Evolutionary conservation across 2,888 invertebrate genomes (phyloP).

Genomic region (Monochamus alternatus): DNA sequence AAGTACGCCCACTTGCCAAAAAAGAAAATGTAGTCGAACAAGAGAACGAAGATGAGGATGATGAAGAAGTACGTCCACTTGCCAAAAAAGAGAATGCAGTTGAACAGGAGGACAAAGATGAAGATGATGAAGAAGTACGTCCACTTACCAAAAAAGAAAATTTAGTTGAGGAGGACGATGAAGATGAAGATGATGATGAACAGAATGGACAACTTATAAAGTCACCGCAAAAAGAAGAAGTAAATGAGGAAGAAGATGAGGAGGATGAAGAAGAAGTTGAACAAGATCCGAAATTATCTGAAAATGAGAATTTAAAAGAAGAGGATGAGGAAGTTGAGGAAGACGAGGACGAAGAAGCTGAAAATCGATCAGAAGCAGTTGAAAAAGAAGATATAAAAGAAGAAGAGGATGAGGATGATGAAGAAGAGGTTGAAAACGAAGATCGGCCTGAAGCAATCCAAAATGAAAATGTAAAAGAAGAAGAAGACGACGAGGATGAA

Average conservation of each 20-base stretch:
- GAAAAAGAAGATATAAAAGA: slow-evolving; percentile 45
- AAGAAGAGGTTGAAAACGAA: slow-evolving; percentile 32
- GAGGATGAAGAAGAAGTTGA: slow-evolving; percentile 19
- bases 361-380: slow-evolving; percentile 39
- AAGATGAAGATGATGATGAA: slow-evolving; percentile 34
- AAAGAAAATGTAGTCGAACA: slow-evolving; percentile 43
- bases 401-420: slow-evolving; percentile 28
- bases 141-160: slow-evolving; percentile 39
- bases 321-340: slow-evolving; percentile 35
- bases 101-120: slow-evolving; percentile 8
- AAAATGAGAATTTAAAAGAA: slow-evolving; percentile 43
- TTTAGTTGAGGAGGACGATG: slow-evolving; percentile 34
- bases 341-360: slow-evolving; percentile 28
- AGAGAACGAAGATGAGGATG: slow-evolving; percentile 35
- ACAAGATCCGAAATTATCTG: slow-evolving; percentile 34
- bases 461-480: slow-evolving; percentile 28
- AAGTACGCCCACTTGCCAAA: slow-evolving; percentile 7
- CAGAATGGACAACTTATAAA: slow-evolving; percentile 43
- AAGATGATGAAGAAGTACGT: slow-evolving; percentile 19
- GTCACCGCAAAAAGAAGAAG: slow-evolving; percentile 33
- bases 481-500: slow-evolving; percentile 17
- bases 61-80: slow-evolving; percentile 36
- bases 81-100: slow-evolving; percentile 30
- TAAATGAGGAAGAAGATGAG: slow-evolving; percentile 23
- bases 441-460: not conserved